Percentiles rank a stretch among this genome's conserved stretches.
phyloP scores from a whole-genome alignment of 2,113 vertebrate species.

The Pseudopodoces humilis region DNA sequence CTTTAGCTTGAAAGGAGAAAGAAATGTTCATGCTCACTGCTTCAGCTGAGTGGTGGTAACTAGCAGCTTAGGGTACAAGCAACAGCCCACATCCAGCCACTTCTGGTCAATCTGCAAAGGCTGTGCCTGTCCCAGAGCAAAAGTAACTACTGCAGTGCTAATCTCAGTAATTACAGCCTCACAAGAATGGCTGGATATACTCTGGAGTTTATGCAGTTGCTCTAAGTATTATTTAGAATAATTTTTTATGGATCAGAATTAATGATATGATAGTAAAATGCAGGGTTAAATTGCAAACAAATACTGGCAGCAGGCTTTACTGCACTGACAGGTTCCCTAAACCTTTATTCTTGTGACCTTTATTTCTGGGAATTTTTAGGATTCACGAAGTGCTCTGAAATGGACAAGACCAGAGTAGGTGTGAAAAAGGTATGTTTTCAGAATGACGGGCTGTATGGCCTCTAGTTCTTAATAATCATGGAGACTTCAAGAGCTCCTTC shows the following conservation, averaged over 20 bases:
- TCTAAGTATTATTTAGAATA: background rate
- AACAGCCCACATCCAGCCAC: background rate
- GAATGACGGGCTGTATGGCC: background rate
- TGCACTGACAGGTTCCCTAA: background rate
- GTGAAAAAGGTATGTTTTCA: background rate
- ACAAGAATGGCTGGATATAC: background rate
- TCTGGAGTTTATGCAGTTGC: background rate
- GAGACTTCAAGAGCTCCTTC: background rate
- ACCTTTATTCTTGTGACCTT: background rate
- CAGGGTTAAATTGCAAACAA: background rate
- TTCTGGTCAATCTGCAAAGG: background rate
- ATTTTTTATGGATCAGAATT: background rate
- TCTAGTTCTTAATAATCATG: background rate
- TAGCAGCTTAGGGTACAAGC: background rate
- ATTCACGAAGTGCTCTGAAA: background rate
- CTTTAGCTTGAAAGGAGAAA: background rate
- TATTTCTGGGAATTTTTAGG: constrained; percentile 3
- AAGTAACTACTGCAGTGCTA: background rate
- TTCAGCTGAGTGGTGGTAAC: background rate
- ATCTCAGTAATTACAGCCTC: background rate
- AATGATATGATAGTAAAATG: background rate
- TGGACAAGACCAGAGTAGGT: background rate
- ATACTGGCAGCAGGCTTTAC: background rate
- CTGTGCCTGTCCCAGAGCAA: background rate
- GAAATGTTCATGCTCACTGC: background rate